Conservation (phyloP, 2,797 vertebrate species). For the Numenius phaeopus region DNA sequence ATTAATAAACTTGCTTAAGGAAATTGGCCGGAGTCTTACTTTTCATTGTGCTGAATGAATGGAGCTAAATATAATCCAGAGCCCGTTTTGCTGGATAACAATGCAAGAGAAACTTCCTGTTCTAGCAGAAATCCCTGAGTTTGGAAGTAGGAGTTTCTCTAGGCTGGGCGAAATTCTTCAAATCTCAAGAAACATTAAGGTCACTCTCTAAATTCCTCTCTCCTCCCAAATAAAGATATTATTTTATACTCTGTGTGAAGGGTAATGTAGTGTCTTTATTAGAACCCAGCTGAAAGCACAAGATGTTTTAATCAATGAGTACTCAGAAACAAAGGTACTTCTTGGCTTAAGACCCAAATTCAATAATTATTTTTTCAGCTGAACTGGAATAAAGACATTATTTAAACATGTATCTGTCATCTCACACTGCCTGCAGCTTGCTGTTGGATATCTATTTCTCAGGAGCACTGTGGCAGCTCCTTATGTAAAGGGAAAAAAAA, state of each 20-base stretch:
- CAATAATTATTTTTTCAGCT: constrained; percentile 67
- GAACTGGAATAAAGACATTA: constrained; percentile 57
- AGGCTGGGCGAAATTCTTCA: constrained; percentile 46
- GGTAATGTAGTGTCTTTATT: not conserved
- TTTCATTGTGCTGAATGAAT: constrained; percentile 66
- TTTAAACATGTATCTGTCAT: constrained; percentile 58
- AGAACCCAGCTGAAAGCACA: constrained; percentile 29
- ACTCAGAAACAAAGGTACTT: constrained; percentile 47
- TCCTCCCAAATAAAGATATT: not conserved
- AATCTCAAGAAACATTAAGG: constrained; percentile 36
- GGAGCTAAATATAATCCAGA: constrained; percentile 71
- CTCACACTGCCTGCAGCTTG: constrained; percentile 13
- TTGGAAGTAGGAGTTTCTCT: constrained; percentile 34
- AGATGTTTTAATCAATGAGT: constrained; percentile 47
- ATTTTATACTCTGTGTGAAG: not conserved
- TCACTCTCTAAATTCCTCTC: constrained; percentile 18
- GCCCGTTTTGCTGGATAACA: constrained; percentile 44
- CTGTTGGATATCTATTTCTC: constrained; percentile 34
- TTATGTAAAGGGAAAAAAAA: not conserved
- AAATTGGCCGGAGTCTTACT: constrained; percentile 57
- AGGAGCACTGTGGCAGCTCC: constrained; percentile 18
- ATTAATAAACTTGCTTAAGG: constrained; percentile 58
- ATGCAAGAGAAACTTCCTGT: constrained; percentile 65
- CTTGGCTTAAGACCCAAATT: constrained; percentile 43
- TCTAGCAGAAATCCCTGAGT: constrained; percentile 37